phyloP scores from a whole-genome alignment of 2,888 invertebrate species.

The Spodoptera picta region DNA sequence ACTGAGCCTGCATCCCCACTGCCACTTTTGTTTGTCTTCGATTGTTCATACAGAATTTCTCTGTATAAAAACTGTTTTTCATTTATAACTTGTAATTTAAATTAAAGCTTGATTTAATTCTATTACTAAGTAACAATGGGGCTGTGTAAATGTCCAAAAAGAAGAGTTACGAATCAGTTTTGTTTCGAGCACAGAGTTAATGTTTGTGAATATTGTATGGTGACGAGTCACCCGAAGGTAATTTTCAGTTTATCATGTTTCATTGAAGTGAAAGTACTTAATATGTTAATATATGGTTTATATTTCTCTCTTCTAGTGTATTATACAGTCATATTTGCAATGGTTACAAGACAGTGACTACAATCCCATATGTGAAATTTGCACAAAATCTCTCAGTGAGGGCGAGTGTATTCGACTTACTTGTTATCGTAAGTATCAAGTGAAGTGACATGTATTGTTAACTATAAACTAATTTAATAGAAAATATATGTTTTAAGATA shows the following conservation, averaged over 20 bases:
- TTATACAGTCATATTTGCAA: constrained; percentile 98
- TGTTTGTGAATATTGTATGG: constrained; percentile 99
- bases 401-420: constrained; percentile 96
- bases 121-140: constrained; percentile 91
- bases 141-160: constrained; percentile 99
- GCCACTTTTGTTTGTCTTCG: constrained; percentile 61
- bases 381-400: constrained; percentile 93
- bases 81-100: constrained; percentile 27
- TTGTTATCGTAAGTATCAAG: constrained; percentile 95
- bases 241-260: constrained; percentile 43
- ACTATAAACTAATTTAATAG: constrained; percentile 16
- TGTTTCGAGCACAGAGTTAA: constrained; percentile 99
- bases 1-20: constrained; percentile 47
- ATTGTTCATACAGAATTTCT: constrained; percentile 37
- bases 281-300: constrained; percentile 4
- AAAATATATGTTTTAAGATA: constrained; percentile 22
- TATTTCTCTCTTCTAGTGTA: constrained; percentile 92
- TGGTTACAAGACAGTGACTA: constrained; percentile 99
- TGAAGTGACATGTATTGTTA: constrained; percentile 21
- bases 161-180: constrained; percentile 99
- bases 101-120: constrained; percentile 18
- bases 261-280: constrained; percentile 25
- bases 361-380: constrained; percentile 97
- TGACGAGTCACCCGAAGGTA: constrained; percentile 98
- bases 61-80: constrained; percentile 33